A percentile compares a stretch with the other conserved stretches of the same genome.
Evolutionary conservation across 2,797 vertebrate genomes (phyloP).

Genomic region (Sphenopsis melanotis): DNA sequence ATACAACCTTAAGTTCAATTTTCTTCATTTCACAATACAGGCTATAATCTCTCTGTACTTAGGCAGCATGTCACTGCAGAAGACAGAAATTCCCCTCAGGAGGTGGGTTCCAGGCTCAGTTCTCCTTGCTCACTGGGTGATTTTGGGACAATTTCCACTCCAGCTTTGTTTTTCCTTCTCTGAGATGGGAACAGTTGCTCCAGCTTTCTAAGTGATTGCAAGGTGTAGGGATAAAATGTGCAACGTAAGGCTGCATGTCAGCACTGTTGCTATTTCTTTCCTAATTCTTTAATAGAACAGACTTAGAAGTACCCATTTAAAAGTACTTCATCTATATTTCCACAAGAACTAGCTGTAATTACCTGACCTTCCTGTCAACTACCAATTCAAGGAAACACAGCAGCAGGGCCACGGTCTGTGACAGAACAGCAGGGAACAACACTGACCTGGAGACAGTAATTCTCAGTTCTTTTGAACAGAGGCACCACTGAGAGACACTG

Average conservation of each 20-base stretch:
- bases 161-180: neutral
- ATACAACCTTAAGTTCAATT: neutral
- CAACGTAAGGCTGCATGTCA: neutral
- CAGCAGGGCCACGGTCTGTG: neutral
- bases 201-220: neutral
- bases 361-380: neutral
- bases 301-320: neutral
- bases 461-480: slow-evolving; percentile 56
- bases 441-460: slow-evolving; percentile 38
- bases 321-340: neutral
- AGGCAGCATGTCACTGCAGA: neutral
- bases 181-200: neutral
- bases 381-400: neutral
- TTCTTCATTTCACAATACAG: neutral
- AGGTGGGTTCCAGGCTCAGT: neutral
- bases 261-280: neutral
- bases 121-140: neutral
- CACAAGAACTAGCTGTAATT: neutral
- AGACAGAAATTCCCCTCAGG: neutral
- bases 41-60: neutral
- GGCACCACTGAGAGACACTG: neutral
- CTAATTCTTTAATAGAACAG: neutral
- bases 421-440: neutral
- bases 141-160: neutral
- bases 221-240: neutral